Base-by-base conservation (phyloP, 2,113 vertebrate species). In the Lamprologus callipterus region DNA sequence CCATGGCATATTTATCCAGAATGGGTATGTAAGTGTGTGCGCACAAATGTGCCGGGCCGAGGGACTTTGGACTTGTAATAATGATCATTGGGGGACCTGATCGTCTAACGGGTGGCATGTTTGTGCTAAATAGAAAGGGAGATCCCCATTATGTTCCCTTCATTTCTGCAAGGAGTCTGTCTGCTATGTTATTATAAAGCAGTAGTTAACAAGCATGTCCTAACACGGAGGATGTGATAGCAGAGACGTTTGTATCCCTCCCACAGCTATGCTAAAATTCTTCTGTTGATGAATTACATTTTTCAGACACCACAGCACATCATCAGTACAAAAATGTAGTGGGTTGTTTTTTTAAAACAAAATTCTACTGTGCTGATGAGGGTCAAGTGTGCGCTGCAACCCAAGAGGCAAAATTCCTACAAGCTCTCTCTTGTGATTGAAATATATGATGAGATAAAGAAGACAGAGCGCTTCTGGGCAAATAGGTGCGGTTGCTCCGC, bases 1-100 rank as follows among this genome's bases (percentile, higher is more conserved):
- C 88, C 90, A 70, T 90, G 91, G 90, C 89, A 91, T 95, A 95
- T 96, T 96, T 95, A 96, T 96, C 92, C 90, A 90, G 89, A 91
- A 89, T 88, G 89, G 88, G 80, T 90, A 89, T 83, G 91, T 83
- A 87, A 90, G 90, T 82, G 93, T 87, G 85, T 92, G 83, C 80
- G 89, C 31, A 73, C 60, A 37, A 68, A 85, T 85, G 90, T 88
- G 88, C 60, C 16, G 33, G 89, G 84, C 86, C 63, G 60, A 80
- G 82, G 88, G 87, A 88, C 89, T 87, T 91, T 91, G 89, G 92
- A 89, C 85, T 93, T 91, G 93, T 92, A 92, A 94, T 94, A 90
- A 95, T 92, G 91, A 95, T 95, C 93, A 95, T 85, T 86, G 83
- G 90, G 90, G 91, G 87, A 89, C 90, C 88, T 89, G 88, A 92